phyloP scores from a whole-genome alignment of 2,113 vertebrate genomes.

The Oplegnathus fasciatus region DNA sequence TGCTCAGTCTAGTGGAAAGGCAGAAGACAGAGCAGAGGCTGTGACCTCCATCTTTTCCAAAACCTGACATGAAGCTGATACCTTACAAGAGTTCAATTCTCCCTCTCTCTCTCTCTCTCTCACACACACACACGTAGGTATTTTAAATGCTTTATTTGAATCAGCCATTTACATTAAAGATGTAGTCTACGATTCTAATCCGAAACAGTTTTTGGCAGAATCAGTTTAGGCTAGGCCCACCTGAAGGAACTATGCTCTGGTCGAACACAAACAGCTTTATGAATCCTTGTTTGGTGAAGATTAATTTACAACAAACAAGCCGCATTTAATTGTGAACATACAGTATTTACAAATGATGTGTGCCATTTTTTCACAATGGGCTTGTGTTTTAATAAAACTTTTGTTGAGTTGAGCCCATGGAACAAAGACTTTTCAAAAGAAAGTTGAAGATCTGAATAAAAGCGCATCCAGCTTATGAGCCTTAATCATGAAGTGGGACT shows the following conservation, averaged over 20 bases:
- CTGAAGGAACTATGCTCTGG: too few relatives aligned
- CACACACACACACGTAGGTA: neutral
- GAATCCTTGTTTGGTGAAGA: neutral
- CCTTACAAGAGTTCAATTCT: neutral
- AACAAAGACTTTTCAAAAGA: neutral
- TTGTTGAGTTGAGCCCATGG: neutral
- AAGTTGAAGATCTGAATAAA: neutral
- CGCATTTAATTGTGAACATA: neutral
- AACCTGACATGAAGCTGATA: neutral
- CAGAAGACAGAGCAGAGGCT: conserved; percentile 3
- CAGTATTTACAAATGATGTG: neutral
- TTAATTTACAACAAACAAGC: neutral
- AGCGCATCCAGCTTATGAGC: neutral
- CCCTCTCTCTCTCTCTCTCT: too few relatives aligned
- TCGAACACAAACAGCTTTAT: too few relatives aligned
- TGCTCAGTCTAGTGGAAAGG: neutral
- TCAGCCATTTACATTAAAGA: neutral
- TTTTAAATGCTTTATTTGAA: neutral
- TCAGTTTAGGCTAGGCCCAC: too few relatives aligned
- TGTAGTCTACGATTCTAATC: too few relatives aligned
- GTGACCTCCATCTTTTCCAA: neutral
- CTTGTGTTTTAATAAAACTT: neutral
- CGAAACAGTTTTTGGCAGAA: too few relatives aligned
- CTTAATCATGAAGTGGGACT: neutral
- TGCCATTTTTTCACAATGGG: neutral